These are phyloP conservation scores for Drosophila busckii DNA, from an alignment of 1,140 invertebrate genomes.

Conservation along the genomic window DNA sequence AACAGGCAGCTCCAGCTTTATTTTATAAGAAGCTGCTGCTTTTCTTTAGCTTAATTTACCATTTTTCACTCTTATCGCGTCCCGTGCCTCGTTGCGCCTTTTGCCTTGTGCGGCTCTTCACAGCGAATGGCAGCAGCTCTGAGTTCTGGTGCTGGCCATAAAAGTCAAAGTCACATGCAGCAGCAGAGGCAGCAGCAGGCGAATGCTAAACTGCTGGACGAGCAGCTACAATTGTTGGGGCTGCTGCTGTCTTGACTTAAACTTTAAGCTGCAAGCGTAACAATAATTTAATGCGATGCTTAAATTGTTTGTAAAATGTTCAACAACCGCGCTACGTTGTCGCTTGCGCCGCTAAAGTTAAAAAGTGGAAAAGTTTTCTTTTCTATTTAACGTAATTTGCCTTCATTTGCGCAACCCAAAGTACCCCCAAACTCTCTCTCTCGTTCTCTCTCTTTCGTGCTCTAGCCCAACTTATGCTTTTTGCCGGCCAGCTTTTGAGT, in stretches of 20 bases:
- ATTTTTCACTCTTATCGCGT: constrained; percentile 75
- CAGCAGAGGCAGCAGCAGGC: constrained; percentile 24
- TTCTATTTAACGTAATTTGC: constrained; percentile 77
- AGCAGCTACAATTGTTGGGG: constrained; percentile 1
- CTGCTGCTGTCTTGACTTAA: constrained; percentile 44
- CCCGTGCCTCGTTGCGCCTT: no score
- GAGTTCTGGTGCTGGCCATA: constrained; percentile 45
- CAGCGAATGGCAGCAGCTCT: background rate
- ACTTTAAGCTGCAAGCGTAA: constrained; percentile 72
- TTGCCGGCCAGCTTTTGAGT: constrained; percentile 43
- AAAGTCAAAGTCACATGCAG: constrained; percentile 55
- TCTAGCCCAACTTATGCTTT: constrained; percentile 45
- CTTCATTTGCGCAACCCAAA: constrained; percentile 55
- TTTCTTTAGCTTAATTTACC: constrained; percentile 73
- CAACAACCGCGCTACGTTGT: constrained; percentile 57
- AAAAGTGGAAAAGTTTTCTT: constrained; percentile 75
- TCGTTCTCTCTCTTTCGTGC: constrained; percentile 1
- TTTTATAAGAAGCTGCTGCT: constrained; percentile 39
- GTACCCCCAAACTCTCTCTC: background rate
- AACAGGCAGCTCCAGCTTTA: constrained; percentile 33
- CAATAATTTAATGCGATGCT: constrained; percentile 75
- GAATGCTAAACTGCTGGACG: constrained; percentile 51
- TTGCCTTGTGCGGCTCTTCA: no score
- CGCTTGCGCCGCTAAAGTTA: constrained; percentile 48
- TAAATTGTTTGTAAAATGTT: constrained; percentile 77